Percentiles rank a stretch among this genome's conserved stretches.
Evolutionary conservation across 2,797 vertebrate species (phyloP).

Genomic region (Pseudochirops cupreus): DNA sequence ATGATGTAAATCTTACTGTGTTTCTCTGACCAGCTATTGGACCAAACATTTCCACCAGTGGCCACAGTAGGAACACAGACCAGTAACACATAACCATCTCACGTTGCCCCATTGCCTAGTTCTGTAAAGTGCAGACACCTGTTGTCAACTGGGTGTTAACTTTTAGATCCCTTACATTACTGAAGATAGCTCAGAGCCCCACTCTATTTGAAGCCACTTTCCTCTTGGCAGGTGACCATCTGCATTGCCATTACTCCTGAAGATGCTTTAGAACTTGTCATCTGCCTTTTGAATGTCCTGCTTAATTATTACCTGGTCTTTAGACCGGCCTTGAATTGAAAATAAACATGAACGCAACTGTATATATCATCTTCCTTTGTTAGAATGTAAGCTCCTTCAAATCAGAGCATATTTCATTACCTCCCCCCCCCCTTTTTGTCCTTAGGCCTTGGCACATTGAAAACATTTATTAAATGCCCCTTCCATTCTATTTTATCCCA

Average conservation of each 20-base stretch:
- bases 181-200: not conserved
- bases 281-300: not conserved
- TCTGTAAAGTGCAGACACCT: too few relatives aligned
- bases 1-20: not conserved
- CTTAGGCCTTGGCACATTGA: not conserved
- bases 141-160: not conserved
- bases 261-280: not conserved
- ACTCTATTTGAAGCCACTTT: not conserved
- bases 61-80: not conserved
- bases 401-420: not conserved
- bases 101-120: not conserved
- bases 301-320: not conserved
- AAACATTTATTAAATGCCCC: not conserved
- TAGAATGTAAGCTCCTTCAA: not conserved
- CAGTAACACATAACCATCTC: not conserved
- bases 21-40: not conserved
- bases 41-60: not conserved
- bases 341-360: not conserved
- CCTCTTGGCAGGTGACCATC: not conserved
- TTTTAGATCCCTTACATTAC: not conserved
- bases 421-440: not conserved
- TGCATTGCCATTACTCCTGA: not conserved
- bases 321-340: not conserved
- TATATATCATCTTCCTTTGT: not conserved
- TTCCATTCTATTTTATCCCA: not conserved